Percentiles rank a stretch among this genome's conserved stretches.
These are phyloP conservation scores for Willowsia nigromaculata DNA, from an alignment of 2,888 invertebrate genomes.

Conservation along the genomic window DNA sequence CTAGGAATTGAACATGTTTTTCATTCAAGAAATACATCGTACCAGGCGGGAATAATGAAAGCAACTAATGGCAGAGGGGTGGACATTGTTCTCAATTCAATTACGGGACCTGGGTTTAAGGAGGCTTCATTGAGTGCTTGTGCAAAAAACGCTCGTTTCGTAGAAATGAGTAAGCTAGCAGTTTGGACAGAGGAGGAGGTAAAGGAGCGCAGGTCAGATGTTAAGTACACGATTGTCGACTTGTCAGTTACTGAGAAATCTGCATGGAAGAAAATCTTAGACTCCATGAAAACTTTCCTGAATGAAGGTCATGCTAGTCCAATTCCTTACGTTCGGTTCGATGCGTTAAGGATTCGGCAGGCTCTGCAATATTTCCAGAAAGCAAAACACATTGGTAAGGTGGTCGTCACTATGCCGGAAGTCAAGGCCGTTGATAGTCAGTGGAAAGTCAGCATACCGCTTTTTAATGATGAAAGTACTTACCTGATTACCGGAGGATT, in stretches of 20 bases:
- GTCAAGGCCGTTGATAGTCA: not conserved
- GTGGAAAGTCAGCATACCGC: not conserved
- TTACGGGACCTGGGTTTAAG: slow-evolving; percentile 73
- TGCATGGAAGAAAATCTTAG: not conserved
- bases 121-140: slow-evolving; percentile 60
- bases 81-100: slow-evolving; percentile 71
- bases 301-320: not conserved
- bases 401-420: slow-evolving; percentile 46
- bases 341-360: slow-evolving; percentile 47
- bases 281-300: not conserved
- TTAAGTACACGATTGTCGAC: slow-evolving; percentile 64
- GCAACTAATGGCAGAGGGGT: slow-evolving; percentile 62
- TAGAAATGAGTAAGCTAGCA: slow-evolving; percentile 72
- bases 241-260: slow-evolving; percentile 21
- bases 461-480: slow-evolving; percentile 56
- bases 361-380: slow-evolving; percentile 63
- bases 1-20: slow-evolving; percentile 67
- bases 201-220: slow-evolving; percentile 53
- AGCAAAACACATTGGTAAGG: slow-evolving; percentile 57
- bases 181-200: slow-evolving; percentile 70
- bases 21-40: slow-evolving; percentile 70
- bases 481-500: slow-evolving; percentile 60
- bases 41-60: slow-evolving; percentile 52
- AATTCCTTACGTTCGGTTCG: slow-evolving; percentile 58
- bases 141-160: slow-evolving; percentile 58